A percentile compares a stretch with the other conserved stretches of the same genome.
Conservation (phyloP, 2,888 invertebrate genomes). For the Raillietiella orientalis region DNA sequence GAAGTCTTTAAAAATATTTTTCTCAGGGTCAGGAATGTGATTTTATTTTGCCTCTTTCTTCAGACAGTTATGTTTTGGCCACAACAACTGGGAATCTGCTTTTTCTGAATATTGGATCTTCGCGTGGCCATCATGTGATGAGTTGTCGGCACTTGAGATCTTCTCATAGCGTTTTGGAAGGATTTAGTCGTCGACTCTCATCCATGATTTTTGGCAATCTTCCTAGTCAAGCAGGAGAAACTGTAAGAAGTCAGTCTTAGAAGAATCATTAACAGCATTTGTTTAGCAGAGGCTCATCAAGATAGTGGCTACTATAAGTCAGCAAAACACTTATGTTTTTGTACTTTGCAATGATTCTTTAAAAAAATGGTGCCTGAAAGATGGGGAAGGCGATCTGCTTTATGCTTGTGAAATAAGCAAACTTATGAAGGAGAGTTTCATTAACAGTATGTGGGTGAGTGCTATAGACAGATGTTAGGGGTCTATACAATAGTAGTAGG, state of each 20-base stretch:
- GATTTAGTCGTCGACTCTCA: conserved; percentile 45
- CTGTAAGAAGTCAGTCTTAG: conserved; percentile 7
- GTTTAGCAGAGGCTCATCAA: conserved; percentile 23
- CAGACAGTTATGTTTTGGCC: conserved; percentile 44
- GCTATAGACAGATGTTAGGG: neutral
- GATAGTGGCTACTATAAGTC: conserved; percentile 23
- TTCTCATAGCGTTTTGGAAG: conserved; percentile 27
- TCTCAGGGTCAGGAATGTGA: conserved; percentile 43
- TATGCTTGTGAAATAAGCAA: conserved; percentile 40
- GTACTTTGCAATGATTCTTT: conserved; percentile 40
- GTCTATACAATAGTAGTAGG: too few relatives aligned
- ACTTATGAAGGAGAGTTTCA: conserved; percentile 32
- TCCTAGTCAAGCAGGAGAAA: conserved; percentile 12
- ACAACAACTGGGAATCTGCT: conserved; percentile 71
- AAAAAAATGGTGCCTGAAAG: conserved; percentile 43
- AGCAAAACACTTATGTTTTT: too few relatives aligned
- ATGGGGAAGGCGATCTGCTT: conserved; percentile 25
- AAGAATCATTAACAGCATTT: conserved; percentile 4
- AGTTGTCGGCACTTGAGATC: conserved; percentile 12
- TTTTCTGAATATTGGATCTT: conserved; percentile 24
- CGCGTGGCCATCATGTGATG: conserved; percentile 27
- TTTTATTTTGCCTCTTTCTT: conserved; percentile 27
- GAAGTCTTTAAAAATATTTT: conserved; percentile 9
- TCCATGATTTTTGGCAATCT: conserved; percentile 37
- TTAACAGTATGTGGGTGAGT: conserved; percentile 28